Conservation (phyloP, 2,888 invertebrate genomes). For the Cancer borealis region DNA sequence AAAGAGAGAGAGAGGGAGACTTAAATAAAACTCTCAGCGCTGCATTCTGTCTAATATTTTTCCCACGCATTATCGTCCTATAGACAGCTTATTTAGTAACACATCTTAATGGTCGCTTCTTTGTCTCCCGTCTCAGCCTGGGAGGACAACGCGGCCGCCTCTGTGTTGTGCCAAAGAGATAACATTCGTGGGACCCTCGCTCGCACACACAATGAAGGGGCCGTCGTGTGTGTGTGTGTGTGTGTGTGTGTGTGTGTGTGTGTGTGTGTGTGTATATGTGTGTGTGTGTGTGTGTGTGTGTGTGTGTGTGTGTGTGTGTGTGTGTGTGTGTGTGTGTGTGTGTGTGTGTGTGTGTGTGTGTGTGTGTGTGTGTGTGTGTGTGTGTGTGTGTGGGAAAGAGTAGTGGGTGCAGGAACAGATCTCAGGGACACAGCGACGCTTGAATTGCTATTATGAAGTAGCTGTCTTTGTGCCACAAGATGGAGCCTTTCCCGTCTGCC, state of each 20-base stretch:
- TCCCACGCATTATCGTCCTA: slow-evolving; percentile 32
- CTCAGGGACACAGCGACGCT: neutral
- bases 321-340: neutral
- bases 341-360: neutral
- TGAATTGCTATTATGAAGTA: slow-evolving; percentile 28
- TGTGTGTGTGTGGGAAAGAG: slow-evolving; percentile 11
- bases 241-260: slow-evolving; percentile 15
- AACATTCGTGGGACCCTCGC: slow-evolving; percentile 43
- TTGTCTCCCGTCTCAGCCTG: slow-evolving; percentile 22
- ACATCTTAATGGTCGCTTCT: neutral
- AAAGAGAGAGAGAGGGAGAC: neutral
- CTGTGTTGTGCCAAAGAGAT: slow-evolving; percentile 30
- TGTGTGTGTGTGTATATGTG: too few relatives aligned
- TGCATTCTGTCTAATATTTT: neutral
- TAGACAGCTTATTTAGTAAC: slow-evolving; percentile 41
- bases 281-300: too few relatives aligned
- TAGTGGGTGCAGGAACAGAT: neutral
- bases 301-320: neutral
- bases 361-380: neutral
- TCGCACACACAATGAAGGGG: neutral
- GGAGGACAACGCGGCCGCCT: slow-evolving; percentile 7
- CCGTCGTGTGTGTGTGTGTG: neutral
- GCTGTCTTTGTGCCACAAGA: slow-evolving; percentile 24
- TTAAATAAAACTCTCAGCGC: neutral
- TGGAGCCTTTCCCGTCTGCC: slow-evolving; percentile 18